Evolutionary conservation across 2,113 vertebrate genomes (phyloP), one percentile per base, ranked within the genome.

Genomic region (Platichthys flesus): DNA sequence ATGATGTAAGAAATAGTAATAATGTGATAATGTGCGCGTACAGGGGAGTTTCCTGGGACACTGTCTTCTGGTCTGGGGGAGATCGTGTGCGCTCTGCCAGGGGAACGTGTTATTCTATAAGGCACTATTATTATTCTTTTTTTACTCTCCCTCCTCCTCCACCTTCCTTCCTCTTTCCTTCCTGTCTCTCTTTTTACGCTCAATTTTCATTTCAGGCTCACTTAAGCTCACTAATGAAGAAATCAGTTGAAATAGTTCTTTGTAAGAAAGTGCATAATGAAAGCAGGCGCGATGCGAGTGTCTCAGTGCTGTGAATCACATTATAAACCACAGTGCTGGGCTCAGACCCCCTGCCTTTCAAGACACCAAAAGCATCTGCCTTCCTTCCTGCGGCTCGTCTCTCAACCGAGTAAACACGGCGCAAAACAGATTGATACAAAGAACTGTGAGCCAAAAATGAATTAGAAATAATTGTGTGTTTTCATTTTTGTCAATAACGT

Each of bases 1-100:
- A 92, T 93, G 92, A 94, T 94, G 93, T 93, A 94, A 94, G 84
- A 89, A 78, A 82, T 15, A 47, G 93, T 89, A 93, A 93, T 83
- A 88, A 79, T 85, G 85, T 76, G 71, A 67, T 82, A 51, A 86
- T 85, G 74, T 90, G 74, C 78, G 74, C 82, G 73, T 51, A 70
- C 71, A 51, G 71, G 74, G 78, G 82, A 85, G 82, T 91, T 87
- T 90, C 83, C 80, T 90, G 84, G 88, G 87, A 84, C 87, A 63
- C 82, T 52, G 74, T 82, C 69, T 70, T 73, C 78, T 83, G 81
- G 86, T 86, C 81, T 10, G 18, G 57, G 66, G 81, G 74, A 76
- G 67, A 78, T 67, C 2, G 18, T 70, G 67, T 63, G n/a, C 10
- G 1, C 57, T 67, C 45, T 79, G 71, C 82, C 80, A 80, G 42